Evolutionary conservation across 2,113 vertebrate species (phyloP).

Genomic region (Cololabis saira): DNA sequence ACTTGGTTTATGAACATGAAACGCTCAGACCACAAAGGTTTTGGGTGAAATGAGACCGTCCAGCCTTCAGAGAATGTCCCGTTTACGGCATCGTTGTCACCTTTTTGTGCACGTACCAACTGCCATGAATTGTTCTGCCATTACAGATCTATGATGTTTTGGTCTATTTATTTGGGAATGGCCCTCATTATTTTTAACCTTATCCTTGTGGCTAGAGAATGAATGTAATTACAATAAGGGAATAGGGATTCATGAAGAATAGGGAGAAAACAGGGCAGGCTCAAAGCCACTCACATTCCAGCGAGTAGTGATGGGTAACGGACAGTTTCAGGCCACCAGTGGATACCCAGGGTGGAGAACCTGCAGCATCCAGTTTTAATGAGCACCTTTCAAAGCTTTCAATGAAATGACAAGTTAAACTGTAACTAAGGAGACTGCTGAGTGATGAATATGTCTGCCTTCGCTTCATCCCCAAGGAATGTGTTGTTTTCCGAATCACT

Average conservation of each 20-base stretch:
- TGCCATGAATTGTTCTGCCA: background rate
- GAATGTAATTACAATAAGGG: slow-evolving; percentile 23
- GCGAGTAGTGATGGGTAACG: slow-evolving; percentile 9
- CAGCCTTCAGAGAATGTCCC: no score
- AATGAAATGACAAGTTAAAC: slow-evolving; percentile 45
- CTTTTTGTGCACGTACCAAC: background rate
- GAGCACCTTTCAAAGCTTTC: slow-evolving; percentile 45
- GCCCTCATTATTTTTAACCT: slow-evolving; percentile 16
- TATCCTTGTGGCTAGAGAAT: slow-evolving; percentile 24
- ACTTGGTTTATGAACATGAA: no score
- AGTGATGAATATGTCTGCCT: slow-evolving; percentile 34
- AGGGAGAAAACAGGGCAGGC: slow-evolving; percentile 4
- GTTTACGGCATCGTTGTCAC: no score
- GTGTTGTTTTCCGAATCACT: slow-evolving; percentile 58
- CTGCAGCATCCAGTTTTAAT: slow-evolving; percentile 58
- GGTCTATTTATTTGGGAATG: slow-evolving; percentile 26
- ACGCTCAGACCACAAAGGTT: no score
- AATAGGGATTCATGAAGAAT: slow-evolving; percentile 12
- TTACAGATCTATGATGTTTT: background rate
- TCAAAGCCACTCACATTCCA: background rate
- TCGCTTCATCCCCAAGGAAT: slow-evolving; percentile 27
- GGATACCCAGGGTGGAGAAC: slow-evolving; percentile 30
- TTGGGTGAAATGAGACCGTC: no score
- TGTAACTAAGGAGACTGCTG: slow-evolving; percentile 39
- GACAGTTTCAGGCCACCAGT: slow-evolving; percentile 44